Evolutionary conservation across 2,113 vertebrate species (phyloP), one percentile per base, ranked within the genome.

Genomic region (Phyllostomus discolor): DNA sequence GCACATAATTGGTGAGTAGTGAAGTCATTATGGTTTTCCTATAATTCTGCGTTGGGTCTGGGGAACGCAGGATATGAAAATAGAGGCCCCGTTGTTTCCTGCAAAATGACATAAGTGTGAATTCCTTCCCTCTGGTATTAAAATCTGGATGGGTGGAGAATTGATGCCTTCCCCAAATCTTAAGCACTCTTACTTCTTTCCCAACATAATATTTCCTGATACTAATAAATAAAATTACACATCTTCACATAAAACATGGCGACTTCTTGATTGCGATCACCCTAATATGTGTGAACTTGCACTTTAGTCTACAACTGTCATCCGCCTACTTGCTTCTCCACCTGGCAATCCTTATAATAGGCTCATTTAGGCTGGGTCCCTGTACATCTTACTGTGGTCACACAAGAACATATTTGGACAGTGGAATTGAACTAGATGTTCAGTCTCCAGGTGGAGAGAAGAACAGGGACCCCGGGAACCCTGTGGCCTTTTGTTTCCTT

Each of bases 391-490:
- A 31, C 9, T 73, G 11, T 67, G 46, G 8, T 84, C 33, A 22
- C 15, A 31, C 4, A 80, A 22, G 31, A 35, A 62, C 20, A 8
- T 33, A 22, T 85, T 57, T 83, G 17, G 33, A 43, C 33, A 28
- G 24, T 1, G 12, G 20, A 85, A 64, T 24, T 35, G 70, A 57
- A 91, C 35, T 1, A 11, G 10, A 22, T 12, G 15, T 2, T 0
- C 59, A 15, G 1, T 22, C 38, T 1, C 1, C 33, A 48, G 8
- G 20, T 88, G 22, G 41, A 91, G 38, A 0, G 3, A 90, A 96
- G 92, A 73, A 54, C 0, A 16, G 66, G 76, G 38, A n/a, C 17
- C 9, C 4, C 1, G 3, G n/a, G 57, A 91, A 76, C 26, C 16
- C 50, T 14, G 2, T 24, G 35, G 62, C 19, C 24, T 82, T 75